Base-by-base conservation (phyloP, 2,888 invertebrate species). In the Iphiclides podalirius region DNA sequence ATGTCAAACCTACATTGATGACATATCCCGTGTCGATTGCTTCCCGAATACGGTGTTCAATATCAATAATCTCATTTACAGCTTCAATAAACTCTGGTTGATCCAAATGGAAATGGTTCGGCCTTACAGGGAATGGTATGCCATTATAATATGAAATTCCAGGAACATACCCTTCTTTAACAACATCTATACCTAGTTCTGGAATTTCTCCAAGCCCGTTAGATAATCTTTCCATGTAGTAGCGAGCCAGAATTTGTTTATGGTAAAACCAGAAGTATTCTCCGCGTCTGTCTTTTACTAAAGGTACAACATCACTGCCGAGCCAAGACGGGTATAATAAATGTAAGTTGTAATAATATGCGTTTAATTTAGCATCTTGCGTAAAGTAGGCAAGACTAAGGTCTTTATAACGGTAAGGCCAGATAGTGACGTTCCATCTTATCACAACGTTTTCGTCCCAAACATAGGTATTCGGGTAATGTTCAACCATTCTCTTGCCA, bases 211-310 rank as follows among this genome's bases (percentile, higher is more conserved):
- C 91, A 40, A 93, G 84, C 52, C 91, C 92, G 66, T 93, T 92
- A 7, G 93, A 92, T 47, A 94, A 79, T 72, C 95, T 92, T 72
- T 95, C 94, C 80, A 94, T 86, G 68, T 94, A 93, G 77, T 94
- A 95, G 57, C 93, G 92, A 53, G 93, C 90, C 56, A 94, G 61
- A 9, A 94, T 62, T 74, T 94, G 93, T 65, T 93, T 93, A 64
- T 93, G 91, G 52, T 90, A 71, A 72, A 89, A 92, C 72, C 93
- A 91, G 78, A 90, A 92, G 50, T 83, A 76, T 75, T 93, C 93
- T 44, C 93, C 93, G 61, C 93, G 91, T 53, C 85, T 87, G 62
- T 91, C 91, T 59, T 91, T 90, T 31, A 79, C 66, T 42, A 90
- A 67, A 52, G 88, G 80, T 57, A 88, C 89, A 40, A 88, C 82